Evolutionary conservation across 2,888 invertebrate genomes (phyloP).

Genomic region (Laspeyria flexula): DNA sequence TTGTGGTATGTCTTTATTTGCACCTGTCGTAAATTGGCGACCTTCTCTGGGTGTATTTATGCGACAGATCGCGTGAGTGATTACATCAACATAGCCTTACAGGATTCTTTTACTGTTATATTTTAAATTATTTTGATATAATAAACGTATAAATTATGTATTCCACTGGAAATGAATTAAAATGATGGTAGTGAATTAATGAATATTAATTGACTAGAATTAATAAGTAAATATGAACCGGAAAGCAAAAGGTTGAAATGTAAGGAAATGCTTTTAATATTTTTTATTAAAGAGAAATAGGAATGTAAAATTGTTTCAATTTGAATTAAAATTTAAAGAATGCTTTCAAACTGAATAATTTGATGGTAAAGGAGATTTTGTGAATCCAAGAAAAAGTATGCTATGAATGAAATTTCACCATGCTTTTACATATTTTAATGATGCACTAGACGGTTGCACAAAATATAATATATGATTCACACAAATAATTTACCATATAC

Average conservation of each 20-base stretch:
- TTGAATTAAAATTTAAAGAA: background rate
- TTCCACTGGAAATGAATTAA: slow-evolving; percentile 40
- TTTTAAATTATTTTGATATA: slow-evolving; percentile 27
- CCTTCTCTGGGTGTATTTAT: slow-evolving; percentile 45
- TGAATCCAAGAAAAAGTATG: slow-evolving; percentile 36
- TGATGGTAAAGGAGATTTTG: no score
- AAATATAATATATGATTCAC: no score
- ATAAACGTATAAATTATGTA: slow-evolving; percentile 8
- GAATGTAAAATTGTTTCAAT: background rate
- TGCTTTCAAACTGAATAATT: slow-evolving; percentile 17
- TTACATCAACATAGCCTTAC: slow-evolving; percentile 34
- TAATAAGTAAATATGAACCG: slow-evolving; percentile 12
- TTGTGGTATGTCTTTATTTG: slow-evolving; percentile 69
- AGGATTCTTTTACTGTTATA: slow-evolving; percentile 34
- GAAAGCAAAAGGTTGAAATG: slow-evolving; percentile 5
- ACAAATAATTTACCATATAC: no score
- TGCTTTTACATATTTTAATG: no score
- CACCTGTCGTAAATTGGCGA: slow-evolving; percentile 71
- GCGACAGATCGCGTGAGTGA: slow-evolving; percentile 41
- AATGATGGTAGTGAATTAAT: slow-evolving; percentile 45
- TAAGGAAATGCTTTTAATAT: background rate
- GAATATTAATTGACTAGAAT: slow-evolving; percentile 12
- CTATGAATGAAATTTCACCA: no score
- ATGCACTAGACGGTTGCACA: no score
- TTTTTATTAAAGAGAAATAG: background rate